These are phyloP conservation scores for Gouania willdenowi DNA, from an alignment of 2,797 vertebrate genomes.

Conservation along the genomic window DNA sequence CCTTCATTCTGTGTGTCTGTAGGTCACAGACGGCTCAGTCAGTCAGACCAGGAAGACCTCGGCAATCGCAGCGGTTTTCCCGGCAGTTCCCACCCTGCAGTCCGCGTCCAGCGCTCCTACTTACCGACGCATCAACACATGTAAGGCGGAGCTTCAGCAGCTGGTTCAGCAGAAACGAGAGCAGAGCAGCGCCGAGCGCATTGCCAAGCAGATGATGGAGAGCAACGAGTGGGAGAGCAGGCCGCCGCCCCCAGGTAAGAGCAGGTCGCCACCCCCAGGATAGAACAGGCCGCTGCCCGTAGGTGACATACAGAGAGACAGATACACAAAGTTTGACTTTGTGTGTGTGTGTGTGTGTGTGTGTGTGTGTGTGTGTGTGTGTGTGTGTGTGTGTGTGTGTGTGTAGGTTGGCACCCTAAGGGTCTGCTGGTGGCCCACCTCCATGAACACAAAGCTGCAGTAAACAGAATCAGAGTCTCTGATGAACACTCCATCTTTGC, in stretches of 20 bases:
- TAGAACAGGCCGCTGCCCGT: no score
- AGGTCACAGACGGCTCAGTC: constrained; percentile 77
- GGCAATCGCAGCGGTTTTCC: constrained; percentile 40
- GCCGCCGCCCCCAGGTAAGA: constrained; percentile 88
- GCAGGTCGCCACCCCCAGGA: background rate
- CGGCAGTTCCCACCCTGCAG: constrained; percentile 66
- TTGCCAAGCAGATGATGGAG: constrained; percentile 97
- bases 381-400: constrained; percentile 2
- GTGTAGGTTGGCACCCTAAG: constrained; percentile 94
- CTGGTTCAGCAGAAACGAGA: constrained; percentile 94
- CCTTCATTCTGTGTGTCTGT: background rate
- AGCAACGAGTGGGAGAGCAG: constrained; percentile 96
- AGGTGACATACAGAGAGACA: no score
- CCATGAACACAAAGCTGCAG: constrained; percentile 93
- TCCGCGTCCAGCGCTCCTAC: constrained; percentile 74
- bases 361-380: no score
- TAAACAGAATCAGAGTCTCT: constrained; percentile 91
- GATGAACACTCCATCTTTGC: constrained; percentile 97
- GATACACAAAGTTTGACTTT: no score
- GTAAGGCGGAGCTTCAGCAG: constrained; percentile 92
- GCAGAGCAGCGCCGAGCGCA: constrained; percentile 90
- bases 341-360: no score
- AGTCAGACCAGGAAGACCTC: constrained; percentile 74
- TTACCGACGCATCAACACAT: constrained; percentile 89
- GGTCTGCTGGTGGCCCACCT: constrained; percentile 93